phyloP scores from a whole-genome alignment of 2,888 invertebrate species.

The Eucriotettix oculatus region DNA sequence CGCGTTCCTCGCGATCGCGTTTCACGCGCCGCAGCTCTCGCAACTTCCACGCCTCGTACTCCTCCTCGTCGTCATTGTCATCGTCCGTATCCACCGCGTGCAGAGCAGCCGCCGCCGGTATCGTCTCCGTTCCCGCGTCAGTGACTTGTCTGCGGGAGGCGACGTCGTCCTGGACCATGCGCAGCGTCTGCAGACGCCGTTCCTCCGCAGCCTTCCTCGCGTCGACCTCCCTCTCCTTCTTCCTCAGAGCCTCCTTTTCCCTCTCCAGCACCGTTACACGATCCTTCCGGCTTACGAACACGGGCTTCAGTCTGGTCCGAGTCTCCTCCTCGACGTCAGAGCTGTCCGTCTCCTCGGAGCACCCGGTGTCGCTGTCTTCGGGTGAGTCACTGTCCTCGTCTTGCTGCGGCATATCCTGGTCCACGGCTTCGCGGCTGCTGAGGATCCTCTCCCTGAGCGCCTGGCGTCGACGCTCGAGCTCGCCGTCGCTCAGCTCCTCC shows the following conservation, averaged over 20 bases:
- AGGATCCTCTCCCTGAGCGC: background rate
- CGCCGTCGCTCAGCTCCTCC: background rate
- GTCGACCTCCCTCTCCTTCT: slow-evolving; percentile 70
- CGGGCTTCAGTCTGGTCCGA: slow-evolving; percentile 80
- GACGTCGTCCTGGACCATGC: slow-evolving; percentile 50
- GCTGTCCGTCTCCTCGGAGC: slow-evolving; percentile 47
- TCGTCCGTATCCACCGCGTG: slow-evolving; percentile 83
- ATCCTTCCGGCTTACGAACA: slow-evolving; percentile 84
- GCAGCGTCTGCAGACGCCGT: slow-evolving; percentile 63
- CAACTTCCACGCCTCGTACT: slow-evolving; percentile 95
- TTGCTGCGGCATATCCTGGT: background rate
- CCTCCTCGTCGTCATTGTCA: slow-evolving; percentile 89
- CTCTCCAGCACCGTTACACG: slow-evolving; percentile 88
- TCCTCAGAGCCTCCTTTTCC: slow-evolving; percentile 70
- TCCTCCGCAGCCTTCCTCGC: slow-evolving; percentile 75
- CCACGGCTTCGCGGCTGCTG: background rate
- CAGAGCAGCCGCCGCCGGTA: slow-evolving; percentile 68
- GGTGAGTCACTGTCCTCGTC: background rate
- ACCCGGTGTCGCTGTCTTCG: slow-evolving; percentile 29
- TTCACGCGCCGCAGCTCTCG: slow-evolving; percentile 91
- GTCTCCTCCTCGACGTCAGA: slow-evolving; percentile 73
- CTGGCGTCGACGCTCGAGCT: background rate
- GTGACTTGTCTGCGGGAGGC: slow-evolving; percentile 63
- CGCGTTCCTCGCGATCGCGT: slow-evolving; percentile 87
- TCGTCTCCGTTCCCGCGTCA: slow-evolving; percentile 73